Conservation (phyloP, 2,888 invertebrate genomes). For the Drosophila neotestacea region DNA sequence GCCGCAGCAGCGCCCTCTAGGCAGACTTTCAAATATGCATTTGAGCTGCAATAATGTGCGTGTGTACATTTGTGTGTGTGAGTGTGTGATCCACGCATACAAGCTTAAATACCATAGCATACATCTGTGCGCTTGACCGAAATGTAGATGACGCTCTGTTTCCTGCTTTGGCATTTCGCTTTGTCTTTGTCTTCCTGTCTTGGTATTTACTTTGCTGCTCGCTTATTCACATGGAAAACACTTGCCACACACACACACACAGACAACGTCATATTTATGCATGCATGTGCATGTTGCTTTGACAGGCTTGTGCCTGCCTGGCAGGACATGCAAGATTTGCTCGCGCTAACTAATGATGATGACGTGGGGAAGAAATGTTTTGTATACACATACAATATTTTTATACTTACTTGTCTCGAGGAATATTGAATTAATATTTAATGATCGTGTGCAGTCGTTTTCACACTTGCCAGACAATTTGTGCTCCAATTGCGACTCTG, state of each 20-base stretch:
- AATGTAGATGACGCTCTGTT: constrained; percentile 46
- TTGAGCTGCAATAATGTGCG: constrained; percentile 19
- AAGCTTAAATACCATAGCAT: constrained; percentile 63
- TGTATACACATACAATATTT: constrained; percentile 2
- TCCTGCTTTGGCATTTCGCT: constrained; percentile 62
- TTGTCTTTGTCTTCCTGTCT: constrained; percentile 33
- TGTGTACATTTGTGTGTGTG: constrained; percentile 25
- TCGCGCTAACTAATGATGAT: constrained; percentile 58
- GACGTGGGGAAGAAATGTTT: constrained; percentile 7
- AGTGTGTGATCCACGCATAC: constrained; percentile 19
- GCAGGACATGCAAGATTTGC: constrained; percentile 57
- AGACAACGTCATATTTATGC: no score
- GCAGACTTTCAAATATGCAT: constrained; percentile 41
- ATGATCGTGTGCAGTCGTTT: constrained; percentile 74
- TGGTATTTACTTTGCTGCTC: constrained; percentile 48
- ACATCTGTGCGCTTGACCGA: constrained; percentile 77
- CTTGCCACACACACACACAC: background rate
- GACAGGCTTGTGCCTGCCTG: constrained; percentile 2
- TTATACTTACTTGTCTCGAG: constrained; percentile 4
- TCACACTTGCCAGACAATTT: constrained; percentile 61
- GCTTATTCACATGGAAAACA: constrained; percentile 54
- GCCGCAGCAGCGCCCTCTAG: constrained; percentile 37
- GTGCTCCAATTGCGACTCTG: constrained; percentile 19
- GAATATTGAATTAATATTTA: constrained; percentile 69
- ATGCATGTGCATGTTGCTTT: constrained; percentile 23